Evolutionary conservation across 2,888 invertebrate genomes (phyloP), one percentile per base, ranked within the genome.

Genomic region (Andrena camellia): DNA sequence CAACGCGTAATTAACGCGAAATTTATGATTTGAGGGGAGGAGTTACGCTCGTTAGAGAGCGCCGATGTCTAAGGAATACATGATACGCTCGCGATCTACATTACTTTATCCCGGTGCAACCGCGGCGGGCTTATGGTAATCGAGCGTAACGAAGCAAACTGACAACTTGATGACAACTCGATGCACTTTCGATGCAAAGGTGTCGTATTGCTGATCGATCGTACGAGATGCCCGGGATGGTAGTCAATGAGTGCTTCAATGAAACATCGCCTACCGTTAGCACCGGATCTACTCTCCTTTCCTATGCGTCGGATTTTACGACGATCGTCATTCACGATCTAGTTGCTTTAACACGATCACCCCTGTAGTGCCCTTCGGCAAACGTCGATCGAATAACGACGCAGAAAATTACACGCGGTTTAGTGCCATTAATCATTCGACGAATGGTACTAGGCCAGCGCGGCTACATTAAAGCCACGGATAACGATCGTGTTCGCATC

Each of bases 171-270:
- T 80, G 68, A 75, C 35, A 77, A 82, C 84, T 76, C 67, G 66
- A 83, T 82, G 81, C 84, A 82, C 77, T 85, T 83, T 75, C 83
- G 57, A 82, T 59, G 77, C 67, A 83, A 76, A 81, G 74, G 84
- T 69, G 69, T 78, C 78, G 75, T 63, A 57, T 77, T 71, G 57
- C 74, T 50, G 83, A 83, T 79, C 76, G 81, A 84, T 85, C 78
- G 76, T 20, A 33, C n/a, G 50, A 59, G 70, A 81, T 74, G 68
- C 42, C 35, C n/a, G 35, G n/a, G 26, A 57, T 52, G 57, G 17
- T 52, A 5, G 52, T 59, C 68, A n/a, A 64, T 78, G 78, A 78
- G 75, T 75, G 23, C 13, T 57, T 26, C 57, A 26, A 57, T 57
- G 57, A 73, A 74, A 48, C 52, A 84, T 69, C 78, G 71, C 23